Base-by-base conservation (phyloP, 2,797 vertebrate species). In the Zenarchopterus dispar region DNA sequence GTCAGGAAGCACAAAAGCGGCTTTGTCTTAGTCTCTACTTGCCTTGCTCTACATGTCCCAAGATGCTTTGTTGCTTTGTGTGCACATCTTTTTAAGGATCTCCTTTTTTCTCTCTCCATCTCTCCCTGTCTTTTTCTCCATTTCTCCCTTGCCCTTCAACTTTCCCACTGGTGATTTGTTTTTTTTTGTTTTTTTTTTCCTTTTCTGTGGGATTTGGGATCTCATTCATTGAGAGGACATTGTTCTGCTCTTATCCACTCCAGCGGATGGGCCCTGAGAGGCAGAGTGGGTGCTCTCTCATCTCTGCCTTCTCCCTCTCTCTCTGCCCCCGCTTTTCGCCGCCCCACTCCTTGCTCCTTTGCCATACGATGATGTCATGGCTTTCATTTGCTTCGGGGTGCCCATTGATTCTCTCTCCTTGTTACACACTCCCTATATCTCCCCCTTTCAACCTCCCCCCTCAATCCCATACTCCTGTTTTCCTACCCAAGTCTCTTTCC, bases 331-430 rank as follows among this genome's bases (percentile, higher is more conserved):
- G 39, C 50, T 60, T 71, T 72, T 84, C 44, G 4, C 72, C 70
- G 58, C 83, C 77, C 67, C 61, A 23, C 75, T 78, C 70, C 78
- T 64, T 62, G 64, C 82, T 87, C 60, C 54, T 81, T n/a, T 87
- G 89, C 89, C 91, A 90, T 85, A 24, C 71, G 51, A 91, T 92
- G 91, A 92, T 92, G 91, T 92, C 91, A 92, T 89, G 80, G 81
- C 84, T 88, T 88, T 86, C 78, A 86, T 91, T 87, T 84, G 78
- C 86, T 80, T 61, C 50, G 77, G 84, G 84, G 61, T 67, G 82
- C 81, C 82, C 86, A 89, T 88, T 90, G 88, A 89, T 88, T 86
- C 80, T 68, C 82, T 82, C 77, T 77, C 78, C 63, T 75, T 69
- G 70, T 88, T 88, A 81, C 80, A 85, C 82, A 81, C 80, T 77